phyloP scores from a whole-genome alignment of 1,140 invertebrate genomes.

The Heliconius melpomene region DNA sequence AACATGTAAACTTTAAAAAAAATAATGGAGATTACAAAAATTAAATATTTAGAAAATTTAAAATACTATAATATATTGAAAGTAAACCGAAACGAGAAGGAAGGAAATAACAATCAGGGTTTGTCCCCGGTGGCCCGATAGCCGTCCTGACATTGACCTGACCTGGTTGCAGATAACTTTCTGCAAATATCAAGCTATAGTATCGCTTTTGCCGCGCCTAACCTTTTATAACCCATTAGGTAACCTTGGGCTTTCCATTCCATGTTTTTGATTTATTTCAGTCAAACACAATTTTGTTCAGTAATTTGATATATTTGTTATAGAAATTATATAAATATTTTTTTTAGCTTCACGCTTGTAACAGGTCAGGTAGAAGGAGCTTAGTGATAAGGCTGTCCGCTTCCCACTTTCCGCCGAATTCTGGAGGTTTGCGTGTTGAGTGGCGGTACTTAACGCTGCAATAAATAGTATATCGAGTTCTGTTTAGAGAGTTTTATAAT shows the following conservation, averaged over 20 bases:
- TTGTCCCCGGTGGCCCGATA: conserved; percentile 14
- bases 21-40: neutral
- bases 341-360: too few species aligned
- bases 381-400: too few species aligned
- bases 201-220: conserved; percentile 50
- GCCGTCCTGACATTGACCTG: conserved; percentile 48
- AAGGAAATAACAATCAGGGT: neutral
- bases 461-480: too few species aligned
- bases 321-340: neutral
- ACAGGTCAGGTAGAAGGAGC: too few species aligned
- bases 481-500: too few species aligned
- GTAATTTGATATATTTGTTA: neutral
- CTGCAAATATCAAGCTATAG: conserved; percentile 37
- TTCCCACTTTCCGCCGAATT: too few species aligned
- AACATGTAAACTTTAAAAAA: too few species aligned
- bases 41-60: neutral
- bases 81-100: neutral
- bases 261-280: neutral
- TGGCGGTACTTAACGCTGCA: too few species aligned
- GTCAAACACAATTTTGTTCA: neutral
- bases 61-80: neutral
- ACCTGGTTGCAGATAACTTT: conserved; percentile 42
- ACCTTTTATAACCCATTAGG: conserved; percentile 54
- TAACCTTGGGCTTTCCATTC: conserved; percentile 19
- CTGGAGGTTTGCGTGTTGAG: too few species aligned